Base-by-base conservation (phyloP, 2,888 invertebrate genomes). In the Nemurella pictetii region DNA sequence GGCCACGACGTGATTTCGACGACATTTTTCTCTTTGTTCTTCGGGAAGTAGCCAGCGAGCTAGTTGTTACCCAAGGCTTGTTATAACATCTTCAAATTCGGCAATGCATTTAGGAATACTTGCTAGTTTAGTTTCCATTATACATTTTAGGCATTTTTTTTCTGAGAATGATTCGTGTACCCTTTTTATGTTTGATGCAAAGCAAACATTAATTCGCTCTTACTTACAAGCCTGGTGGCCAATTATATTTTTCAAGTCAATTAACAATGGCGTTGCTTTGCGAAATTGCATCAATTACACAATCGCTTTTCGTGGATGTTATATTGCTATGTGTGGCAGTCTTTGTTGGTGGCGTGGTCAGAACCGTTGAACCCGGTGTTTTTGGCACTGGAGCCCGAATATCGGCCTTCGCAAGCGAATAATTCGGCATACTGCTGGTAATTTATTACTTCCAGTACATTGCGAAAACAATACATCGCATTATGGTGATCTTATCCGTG, bases 1-100 rank as follows among this genome's bases (percentile, higher is more conserved):
- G 55, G 55, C n/a, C n/a, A n/a, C n/a, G n/a, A n/a, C n/a, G n/a
- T 55, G 55, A 55, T 20, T 20, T 55, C 55, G 75, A 75, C 75
- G 75, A 75, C 75, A 75, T 75, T 55, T 55, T 9, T n/a, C 29
- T 75, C 75, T 75, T 29, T 75, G 55, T 55, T 20, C 55, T 55
- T 12, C 55, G 2, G 1, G 1, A 7, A 55, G 55, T n/a, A n/a
- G n/a, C n/a, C n/a, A n/a, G n/a, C n/a, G n/a, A n/a, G n/a, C n/a
- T n/a, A n/a, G n/a, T n/a, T n/a, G n/a, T n/a, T n/a, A n/a, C n/a
- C n/a, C n/a, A n/a, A n/a, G n/a, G n/a, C n/a, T n/a, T n/a, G n/a
- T n/a, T n/a, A n/a, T n/a, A n/a, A n/a, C n/a, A n/a, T n/a, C n/a
- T n/a, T n/a, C n/a, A n/a, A n/a, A n/a, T n/a, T n/a, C n/a, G n/a